These are phyloP conservation scores for Indicator maculatus DNA, from an alignment of 2,113 vertebrate species.

Conservation along the genomic window DNA sequence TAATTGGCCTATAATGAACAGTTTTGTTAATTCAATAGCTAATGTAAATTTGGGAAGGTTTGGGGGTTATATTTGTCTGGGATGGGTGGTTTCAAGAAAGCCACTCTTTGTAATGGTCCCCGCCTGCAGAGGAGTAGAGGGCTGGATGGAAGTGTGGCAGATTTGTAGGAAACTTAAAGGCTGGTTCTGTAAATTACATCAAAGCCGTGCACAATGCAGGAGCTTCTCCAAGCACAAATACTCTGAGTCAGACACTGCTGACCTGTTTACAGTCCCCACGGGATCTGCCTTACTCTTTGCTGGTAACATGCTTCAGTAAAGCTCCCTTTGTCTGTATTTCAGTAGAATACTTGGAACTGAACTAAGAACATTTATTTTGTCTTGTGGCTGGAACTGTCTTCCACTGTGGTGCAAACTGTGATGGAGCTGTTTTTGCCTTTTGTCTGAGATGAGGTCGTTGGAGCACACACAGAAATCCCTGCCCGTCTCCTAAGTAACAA, in stretches of 20 bases:
- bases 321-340: neutral
- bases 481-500: neutral
- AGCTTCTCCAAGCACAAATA: neutral
- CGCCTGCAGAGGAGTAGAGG: neutral
- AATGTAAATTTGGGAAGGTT: neutral
- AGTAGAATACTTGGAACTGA: neutral
- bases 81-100: neutral
- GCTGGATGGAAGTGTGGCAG: neutral
- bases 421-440: neutral
- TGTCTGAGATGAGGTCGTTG: neutral
- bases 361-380: neutral
- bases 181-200: neutral
- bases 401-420: accelerated
- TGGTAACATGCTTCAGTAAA: neutral
- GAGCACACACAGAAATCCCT: neutral
- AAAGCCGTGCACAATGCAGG: accelerated
- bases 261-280: neutral
- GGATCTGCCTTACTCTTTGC: neutral
- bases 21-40: neutral
- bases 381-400: neutral
- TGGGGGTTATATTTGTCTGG: no score
- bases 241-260: neutral
- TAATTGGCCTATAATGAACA: neutral
- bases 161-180: neutral
- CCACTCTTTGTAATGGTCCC: neutral